These are phyloP conservation scores for Pteruthius melanotis DNA, from an alignment of 2,113 vertebrate genomes.

Conservation along the genomic window DNA sequence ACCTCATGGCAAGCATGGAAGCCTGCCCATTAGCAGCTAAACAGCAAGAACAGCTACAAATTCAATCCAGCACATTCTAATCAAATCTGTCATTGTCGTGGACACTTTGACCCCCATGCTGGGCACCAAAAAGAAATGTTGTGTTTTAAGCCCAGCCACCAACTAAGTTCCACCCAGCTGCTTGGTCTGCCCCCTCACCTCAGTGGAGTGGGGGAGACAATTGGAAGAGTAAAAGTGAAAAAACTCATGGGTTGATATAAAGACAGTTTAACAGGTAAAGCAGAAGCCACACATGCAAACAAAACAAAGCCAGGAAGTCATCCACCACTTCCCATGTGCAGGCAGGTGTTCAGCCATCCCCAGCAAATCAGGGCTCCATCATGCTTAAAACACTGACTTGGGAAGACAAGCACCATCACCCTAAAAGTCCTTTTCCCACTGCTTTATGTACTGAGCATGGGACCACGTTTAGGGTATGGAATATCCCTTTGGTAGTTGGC, in stretches of 20 bases:
- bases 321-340: background rate
- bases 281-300: background rate
- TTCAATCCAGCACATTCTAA: background rate
- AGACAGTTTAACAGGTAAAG: background rate
- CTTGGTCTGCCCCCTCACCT: background rate
- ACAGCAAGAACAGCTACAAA: background rate
- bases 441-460: background rate
- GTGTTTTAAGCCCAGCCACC: background rate
- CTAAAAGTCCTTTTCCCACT: background rate
- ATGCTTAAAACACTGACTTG: accelerated
- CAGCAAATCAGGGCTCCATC: background rate
- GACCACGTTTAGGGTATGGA: background rate
- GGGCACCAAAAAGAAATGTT: background rate
- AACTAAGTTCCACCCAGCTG: background rate
- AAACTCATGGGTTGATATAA: background rate
- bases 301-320: background rate
- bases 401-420: background rate
- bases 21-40: background rate
- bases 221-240: background rate
- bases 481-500: background rate
- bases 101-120: background rate
- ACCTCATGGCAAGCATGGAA: background rate
- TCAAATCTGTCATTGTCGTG: background rate
- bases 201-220: background rate
- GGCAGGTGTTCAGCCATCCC: background rate